Percentiles rank a stretch among this genome's conserved stretches.
Conservation (phyloP, 1,140 invertebrate genomes). For the Muscidifurax raptorellus region DNA sequence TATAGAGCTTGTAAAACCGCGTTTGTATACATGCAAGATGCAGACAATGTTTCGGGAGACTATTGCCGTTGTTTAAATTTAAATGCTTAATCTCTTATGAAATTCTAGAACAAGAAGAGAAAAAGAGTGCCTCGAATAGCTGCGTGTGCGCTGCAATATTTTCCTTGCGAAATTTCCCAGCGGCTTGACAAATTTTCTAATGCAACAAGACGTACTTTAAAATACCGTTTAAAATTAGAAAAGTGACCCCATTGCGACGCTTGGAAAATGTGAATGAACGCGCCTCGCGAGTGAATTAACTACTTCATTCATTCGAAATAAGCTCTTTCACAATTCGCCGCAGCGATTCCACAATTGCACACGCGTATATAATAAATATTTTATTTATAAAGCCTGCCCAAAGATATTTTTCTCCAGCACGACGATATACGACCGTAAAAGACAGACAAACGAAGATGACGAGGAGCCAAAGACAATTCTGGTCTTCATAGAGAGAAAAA, state of each 20-base stretch:
- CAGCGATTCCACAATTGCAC: too few species aligned
- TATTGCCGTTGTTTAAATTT: too few species aligned
- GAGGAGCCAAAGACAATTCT: background rate
- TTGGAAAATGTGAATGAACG: slow-evolving; percentile 47
- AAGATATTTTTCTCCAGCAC: too few species aligned
- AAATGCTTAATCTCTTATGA: too few species aligned
- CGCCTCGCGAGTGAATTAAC: slow-evolving; percentile 8
- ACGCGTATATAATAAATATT: background rate
- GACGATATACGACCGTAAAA: background rate
- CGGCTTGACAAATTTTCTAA: slow-evolving; percentile 25
- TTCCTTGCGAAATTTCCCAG: background rate
- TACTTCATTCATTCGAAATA: slow-evolving; percentile 40
- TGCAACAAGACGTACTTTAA: slow-evolving; percentile 23
- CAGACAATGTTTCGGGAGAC: background rate
- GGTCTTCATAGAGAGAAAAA: background rate
- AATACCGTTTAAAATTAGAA: slow-evolving; percentile 41
- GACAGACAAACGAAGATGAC: background rate
- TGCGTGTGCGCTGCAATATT: background rate
- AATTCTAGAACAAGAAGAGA: too few species aligned
- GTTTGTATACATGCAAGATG: too few species aligned
- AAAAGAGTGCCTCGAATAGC: too few species aligned
- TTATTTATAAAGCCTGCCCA: background rate
- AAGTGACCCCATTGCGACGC: slow-evolving; percentile 29
- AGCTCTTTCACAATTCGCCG: background rate
- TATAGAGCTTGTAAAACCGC: background rate